Evolutionary conservation across 2,888 invertebrate species (phyloP).

Genomic region (Sphaeridia pumilis): DNA sequence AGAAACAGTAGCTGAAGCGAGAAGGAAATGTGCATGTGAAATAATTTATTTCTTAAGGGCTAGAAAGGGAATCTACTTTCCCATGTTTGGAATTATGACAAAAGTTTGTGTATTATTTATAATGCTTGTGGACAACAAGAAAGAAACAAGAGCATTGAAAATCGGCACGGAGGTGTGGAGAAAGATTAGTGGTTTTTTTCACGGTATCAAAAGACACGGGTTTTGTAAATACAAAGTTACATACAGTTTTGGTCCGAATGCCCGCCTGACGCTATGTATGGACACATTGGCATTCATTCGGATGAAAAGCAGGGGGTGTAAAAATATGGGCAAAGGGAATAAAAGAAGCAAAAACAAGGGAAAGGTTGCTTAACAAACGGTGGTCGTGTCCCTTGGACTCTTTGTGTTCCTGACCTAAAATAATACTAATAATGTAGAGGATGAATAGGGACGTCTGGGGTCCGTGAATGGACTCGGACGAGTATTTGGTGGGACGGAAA

Average conservation of each 20-base stretch:
- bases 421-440: slow-evolving; percentile 2
- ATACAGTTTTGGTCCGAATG: neutral
- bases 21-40: no score
- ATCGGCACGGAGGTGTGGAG: neutral
- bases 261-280: neutral
- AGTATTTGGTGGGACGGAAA: no score
- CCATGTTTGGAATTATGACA: no score
- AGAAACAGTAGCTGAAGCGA: no score
- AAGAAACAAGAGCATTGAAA: neutral
- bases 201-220: neutral
- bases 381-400: no score
- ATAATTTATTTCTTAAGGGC: no score
- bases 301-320: neutral
- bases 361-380: no score
- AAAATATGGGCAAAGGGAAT: neutral
- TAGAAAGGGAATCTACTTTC: no score
- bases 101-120: no score
- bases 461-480: no score
- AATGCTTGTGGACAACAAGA: no score
- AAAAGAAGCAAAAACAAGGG: no score
- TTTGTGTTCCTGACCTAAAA: neutral
- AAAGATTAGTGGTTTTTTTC: slow-evolving; percentile 1
- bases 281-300: neutral
- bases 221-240: neutral
- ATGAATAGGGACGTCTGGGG: neutral